Evolutionary conservation across 2,888 invertebrate genomes (phyloP), one percentile per base, ranked within the genome.

Genomic region (Lycophotia porphyrea): DNA sequence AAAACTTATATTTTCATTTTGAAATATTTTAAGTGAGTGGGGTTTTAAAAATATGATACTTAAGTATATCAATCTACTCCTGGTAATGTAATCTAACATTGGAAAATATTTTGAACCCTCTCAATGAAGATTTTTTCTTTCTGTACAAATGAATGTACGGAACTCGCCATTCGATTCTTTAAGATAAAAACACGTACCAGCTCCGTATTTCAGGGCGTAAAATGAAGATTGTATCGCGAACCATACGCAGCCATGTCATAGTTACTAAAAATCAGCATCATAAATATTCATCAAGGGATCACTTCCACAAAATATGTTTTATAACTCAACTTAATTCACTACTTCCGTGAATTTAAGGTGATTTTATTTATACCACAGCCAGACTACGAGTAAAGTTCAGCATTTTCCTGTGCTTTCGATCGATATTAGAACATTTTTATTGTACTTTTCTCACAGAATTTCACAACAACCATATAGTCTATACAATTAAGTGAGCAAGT

Each of bases 251-350:
- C 34, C 47, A 68, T 24, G 52, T 44, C 63, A 9, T 39, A 55
- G 52, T 36, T 27, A 34, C 27, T 36, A 24, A 34, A 77, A 66
- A 66, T 55, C 71, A 42, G 71, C 73, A 72, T 44, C 70, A 81
- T 78, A 74, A 76, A 81, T 76, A 84, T 84, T 78, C 71, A 81
- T 55, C 36, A 49, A 72, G 65, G 58, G 71, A 74, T 70, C 67
- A 63, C 55, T 65, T 78, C n/a, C 55, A 42, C 36, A 60, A 74
- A 81, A 74, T 82, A 74, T 68, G 58, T 79, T 68, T 65, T 63
- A 63, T 72, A 75, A 73, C 60, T 49, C 18, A 36, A 47, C 49
- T 74, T 68, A 61, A 65, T 34, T 34, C 18, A 39, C 55, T 68
- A 73, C 13, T 44, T 71, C 31, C 15, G 21, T 55, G 11, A 72